Evolutionary conservation across 2,797 vertebrate species (phyloP), one percentile per base, ranked within the genome.

Genomic region (Hapalemur alaotrensis): DNA sequence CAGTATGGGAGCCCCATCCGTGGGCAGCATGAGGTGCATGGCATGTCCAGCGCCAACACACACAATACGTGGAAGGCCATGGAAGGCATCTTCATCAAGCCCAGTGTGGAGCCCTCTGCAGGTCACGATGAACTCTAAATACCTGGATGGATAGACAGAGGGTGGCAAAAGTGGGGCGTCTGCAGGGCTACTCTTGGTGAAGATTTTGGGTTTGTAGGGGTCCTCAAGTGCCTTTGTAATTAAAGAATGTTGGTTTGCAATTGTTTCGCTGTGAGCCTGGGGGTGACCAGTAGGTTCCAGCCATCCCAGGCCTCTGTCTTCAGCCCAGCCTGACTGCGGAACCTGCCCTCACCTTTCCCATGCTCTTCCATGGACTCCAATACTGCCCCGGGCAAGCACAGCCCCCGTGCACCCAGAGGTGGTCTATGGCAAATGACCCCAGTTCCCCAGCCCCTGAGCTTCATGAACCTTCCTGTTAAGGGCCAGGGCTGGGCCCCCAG

Each of bases 81-180:
- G 99, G 99, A 99, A 97, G 99, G 99, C 0, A 98, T 99, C 96
- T 99, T 99, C 98, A 99, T 99, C 98, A 99, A 99, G 98, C 99
- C 99, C 93, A 99, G 99, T 94, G 28, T 50, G n/a, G 91, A 98
- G 57, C 97, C 98, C 93, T 97, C 98, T 91, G 91, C 97, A 25
- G 98, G 98, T 76, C 99, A 99, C 0, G 99, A 99, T 50, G 99
- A 99, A 98, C 99, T 99, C 96, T 99, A 98, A 99, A 88, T 4
- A 20, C 2, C 2, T 22, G 94, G 59, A 43, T 32, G 72, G 52
- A 43, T 4, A 50, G 84, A 95, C 1, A 1, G 43, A 87, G 57
- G 85, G 41, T 50, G 38, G 69, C 23, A 76, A 73, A 73, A 23
- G 25, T 48, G 14, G 43, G 73, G 35, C 2, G 5, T 63, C 76